These are phyloP conservation scores for Dendroctonus ponderosae DNA, from an alignment of 1,140 invertebrate genomes.

Conservation along the genomic window DNA sequence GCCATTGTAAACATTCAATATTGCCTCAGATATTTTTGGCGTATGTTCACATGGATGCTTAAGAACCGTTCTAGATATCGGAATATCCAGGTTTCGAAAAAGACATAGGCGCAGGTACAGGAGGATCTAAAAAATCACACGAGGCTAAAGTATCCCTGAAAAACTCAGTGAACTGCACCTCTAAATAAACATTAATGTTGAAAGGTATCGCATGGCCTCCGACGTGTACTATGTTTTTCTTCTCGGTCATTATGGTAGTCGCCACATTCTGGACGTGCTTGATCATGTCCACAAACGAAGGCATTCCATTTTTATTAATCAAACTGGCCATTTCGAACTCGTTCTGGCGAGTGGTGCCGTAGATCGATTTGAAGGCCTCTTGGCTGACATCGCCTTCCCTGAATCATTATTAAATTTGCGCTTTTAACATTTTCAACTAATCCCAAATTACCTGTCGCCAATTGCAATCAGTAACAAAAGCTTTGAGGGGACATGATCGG, in stretches of 20 bases:
- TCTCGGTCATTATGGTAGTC: constrained; percentile 49
- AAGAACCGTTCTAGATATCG: constrained; percentile 48
- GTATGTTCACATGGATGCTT: constrained; percentile 64
- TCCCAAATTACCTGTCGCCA: constrained; percentile 68
- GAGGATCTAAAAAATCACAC: constrained; percentile 61
- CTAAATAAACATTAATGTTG: constrained; percentile 61
- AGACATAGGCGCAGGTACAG: constrained; percentile 76
- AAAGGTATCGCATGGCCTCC: constrained; percentile 69
- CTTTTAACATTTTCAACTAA: constrained; percentile 1
- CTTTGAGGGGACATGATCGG: constrained; percentile 76
- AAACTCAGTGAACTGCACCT: constrained; percentile 53
- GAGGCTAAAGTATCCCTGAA: not conserved
- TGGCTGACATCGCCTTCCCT: constrained; percentile 75
- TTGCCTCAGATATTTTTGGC: constrained; percentile 61
- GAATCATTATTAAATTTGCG: constrained; percentile 29
- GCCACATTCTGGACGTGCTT: constrained; percentile 53
- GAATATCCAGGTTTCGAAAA: constrained; percentile 55
- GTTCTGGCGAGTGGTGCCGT: constrained; percentile 52
- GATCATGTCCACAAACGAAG: constrained; percentile 49
- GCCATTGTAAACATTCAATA: constrained; percentile 52
- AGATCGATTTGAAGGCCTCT: constrained; percentile 71
- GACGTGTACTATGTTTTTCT: constrained; percentile 54
- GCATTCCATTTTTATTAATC: constrained; percentile 47
- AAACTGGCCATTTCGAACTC: constrained; percentile 44
- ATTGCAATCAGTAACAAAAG: constrained; percentile 81